phyloP scores from a whole-genome alignment of 2,113 vertebrate species.

The Neodontobutis hainanensis region DNA sequence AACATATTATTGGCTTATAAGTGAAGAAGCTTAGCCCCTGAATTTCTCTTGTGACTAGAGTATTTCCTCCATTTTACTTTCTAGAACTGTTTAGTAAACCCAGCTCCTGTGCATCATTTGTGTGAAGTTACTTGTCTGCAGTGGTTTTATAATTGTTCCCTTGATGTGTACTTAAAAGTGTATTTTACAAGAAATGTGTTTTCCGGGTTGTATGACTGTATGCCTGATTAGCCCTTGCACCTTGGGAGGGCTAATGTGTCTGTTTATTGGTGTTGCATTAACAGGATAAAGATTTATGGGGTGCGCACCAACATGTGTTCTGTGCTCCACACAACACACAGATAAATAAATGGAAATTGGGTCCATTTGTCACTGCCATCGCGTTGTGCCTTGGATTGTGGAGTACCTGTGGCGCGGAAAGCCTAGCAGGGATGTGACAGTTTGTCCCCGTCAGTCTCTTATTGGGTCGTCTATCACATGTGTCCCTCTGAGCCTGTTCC shows the following conservation, averaged over 20 bases:
- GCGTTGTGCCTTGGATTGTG: constrained; percentile 1
- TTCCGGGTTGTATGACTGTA: constrained; percentile 12
- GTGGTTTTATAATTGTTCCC: constrained; percentile 44
- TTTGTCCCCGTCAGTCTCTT: constrained; percentile 45
- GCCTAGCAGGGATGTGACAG: constrained; percentile 49
- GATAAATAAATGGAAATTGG: constrained; percentile 74
- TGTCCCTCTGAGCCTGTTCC: constrained; percentile 27
- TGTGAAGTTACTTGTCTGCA: constrained; percentile 25
- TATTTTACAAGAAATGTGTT: constrained; percentile 47
- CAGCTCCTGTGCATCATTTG: constrained; percentile 19
- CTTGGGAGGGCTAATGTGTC: constrained; percentile 59
- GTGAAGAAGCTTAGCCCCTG: constrained; percentile 38
- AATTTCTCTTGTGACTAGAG: constrained; percentile 40
- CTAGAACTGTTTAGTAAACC: constrained; percentile 28
- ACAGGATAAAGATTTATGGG: constrained; percentile 76
- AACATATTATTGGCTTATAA: constrained; percentile 54
- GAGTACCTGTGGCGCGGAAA: constrained; percentile 56
- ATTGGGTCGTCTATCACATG: constrained; percentile 47
- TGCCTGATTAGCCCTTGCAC: constrained; percentile 52
- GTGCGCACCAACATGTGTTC: constrained; percentile 49
- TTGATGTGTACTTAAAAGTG: constrained; percentile 31
- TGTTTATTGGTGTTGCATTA: constrained; percentile 65
- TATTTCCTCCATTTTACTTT: constrained; percentile 28
- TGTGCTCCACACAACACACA: constrained; percentile 56
- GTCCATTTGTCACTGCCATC: constrained; percentile 68